Base-by-base conservation (phyloP, 2,113 vertebrate species). In the Columba janthina region DNA sequence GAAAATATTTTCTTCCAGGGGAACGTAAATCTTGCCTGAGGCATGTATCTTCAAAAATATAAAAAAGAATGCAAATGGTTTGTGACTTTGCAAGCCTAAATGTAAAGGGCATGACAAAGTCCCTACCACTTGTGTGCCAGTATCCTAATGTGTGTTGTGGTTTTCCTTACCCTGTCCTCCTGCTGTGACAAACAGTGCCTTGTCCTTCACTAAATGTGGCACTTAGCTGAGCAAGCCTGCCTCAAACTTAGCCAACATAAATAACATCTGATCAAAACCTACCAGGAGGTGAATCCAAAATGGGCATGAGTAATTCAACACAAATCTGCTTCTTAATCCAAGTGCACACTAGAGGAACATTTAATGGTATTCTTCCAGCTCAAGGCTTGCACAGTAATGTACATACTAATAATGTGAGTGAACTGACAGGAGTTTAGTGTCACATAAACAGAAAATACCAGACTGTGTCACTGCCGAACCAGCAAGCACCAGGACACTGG, bases 261-360 rank as follows among this genome's bases (percentile, higher is more conserved):
- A 90, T 36, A 84, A 46, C 28, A 74, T 64, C 79, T 76, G 60
- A 95, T 72, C 78, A 62, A 93, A 92, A 94, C 69, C 48, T 95
- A 60, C 57, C 53, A 83, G 53, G 57, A 95, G 38, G 62, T 88
- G 83, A 96, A 92, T 60, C 53, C 76, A 86, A 90, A 85, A 80
- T 0, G 3, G 42, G 34, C 65, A 56, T 28, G 72, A 84, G 60
- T 57, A 74, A 90, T 66, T 77, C 64, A 53, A 77, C 92, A 60
- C 65, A 88, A 95, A 84, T 71, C 66, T 7, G 1, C 74, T 88
- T 84, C 58, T 88, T 71, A 57, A 75, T 57, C 77, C 69, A 67
- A 60, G 24, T 0, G 0, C 60, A 64, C 14, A 4, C 48, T 84
- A 31, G 8, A 69, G 22, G 65, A 90, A 40, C 42, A 44, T 64